Base-by-base conservation (phyloP, 2,888 invertebrate genomes). In the Orchesella flavescens region DNA sequence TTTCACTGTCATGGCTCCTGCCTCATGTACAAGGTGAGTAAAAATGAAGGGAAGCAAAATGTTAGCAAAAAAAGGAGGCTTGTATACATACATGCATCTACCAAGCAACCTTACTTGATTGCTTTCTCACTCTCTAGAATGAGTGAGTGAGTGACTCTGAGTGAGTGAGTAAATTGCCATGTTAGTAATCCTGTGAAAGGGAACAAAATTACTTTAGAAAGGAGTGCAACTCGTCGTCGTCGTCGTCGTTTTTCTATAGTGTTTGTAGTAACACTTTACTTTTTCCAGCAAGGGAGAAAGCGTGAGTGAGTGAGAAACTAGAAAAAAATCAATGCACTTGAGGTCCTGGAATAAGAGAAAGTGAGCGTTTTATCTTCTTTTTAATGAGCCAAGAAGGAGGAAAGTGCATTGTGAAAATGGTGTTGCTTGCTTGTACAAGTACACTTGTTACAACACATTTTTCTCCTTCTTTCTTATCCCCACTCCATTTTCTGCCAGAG, bases 1-100 rank as follows among this genome's bases (percentile, higher is more conserved):
- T 87, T 85, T 55, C 85, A 87, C 59, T 88, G 88, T 63, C 83
- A 87, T 21, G 88, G 88, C 15, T 87, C 87, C 55, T 87, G 86
- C 49, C 69, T 88, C 17, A 79, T 87, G 63, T 87, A 86, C 85
- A 88, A 88, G 87, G 87, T 86, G 63, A 73, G 19, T 57, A 17
- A 17, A n/a, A 17, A 63, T 24, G 4, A 43, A n/a, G 34, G 3
- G 34, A 34, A 34, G 3, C 34, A 2, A 34, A 34, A 34, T 7
- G 34, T 34, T 34, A 34, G 34, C 7, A 34, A 34, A 34, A 7
- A 34, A 34, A 34, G 34, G 34, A 7, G 7, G 34, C 3, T 34
- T 4, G 34, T 34, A n/a, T n/a, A n/a, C n/a, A n/a, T n/a, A n/a
- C n/a, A n/a, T n/a, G n/a, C n/a, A n/a, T n/a, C n/a, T n/a, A n/a